Base-by-base conservation (phyloP, 2,888 invertebrate species). In the Sepiola atlantica region DNA sequence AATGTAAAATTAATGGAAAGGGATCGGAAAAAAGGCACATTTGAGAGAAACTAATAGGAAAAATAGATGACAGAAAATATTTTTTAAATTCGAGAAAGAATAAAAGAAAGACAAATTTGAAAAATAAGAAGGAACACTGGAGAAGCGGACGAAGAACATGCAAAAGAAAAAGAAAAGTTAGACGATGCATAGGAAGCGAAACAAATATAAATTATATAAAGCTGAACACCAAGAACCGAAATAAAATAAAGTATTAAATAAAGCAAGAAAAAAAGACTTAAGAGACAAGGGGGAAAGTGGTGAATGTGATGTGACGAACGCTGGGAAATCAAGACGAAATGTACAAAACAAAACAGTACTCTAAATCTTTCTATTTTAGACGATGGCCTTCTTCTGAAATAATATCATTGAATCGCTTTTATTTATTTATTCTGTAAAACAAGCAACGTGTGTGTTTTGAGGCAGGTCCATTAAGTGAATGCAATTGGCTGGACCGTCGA, bases 401-500 rank as follows among this genome's bases (percentile, higher is more conserved):
- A 77, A 77, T 77, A 77, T 77, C n/a, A 77, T n/a, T n/a, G n/a
- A 32, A n/a, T 77, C 77, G 0, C 16, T 2, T 77, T 32, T 77
- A 77, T 77, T 77, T 77, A 77, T 77, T 77, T 77, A 77, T 77
- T 77, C 77, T 16, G 77, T 77, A n/a, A 77, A 77, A 77, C 77
- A 77, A 77, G 77, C 77, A 77, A 77, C 14, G 77, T 77, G 77
- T 77, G 77, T 77, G 77, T 77, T 77, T 77, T 77, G 77, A 77
- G n/a, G 77, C 77, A 32, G n/a, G 77, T 77, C 77, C 77, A 77
- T 77, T 77, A 77, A 32, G n/a, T n/a, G 77, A 77, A 77, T 77
- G 77, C 77, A 77, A 77, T 77, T n/a, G 77, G 18, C n/a, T 21
- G 16, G 28, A 77, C 18, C 6, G 14, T 14, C 4, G 45, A 45